Evolutionary conservation across 1,140 invertebrate species (phyloP).

Genomic region (Drosophila athabasca): DNA sequence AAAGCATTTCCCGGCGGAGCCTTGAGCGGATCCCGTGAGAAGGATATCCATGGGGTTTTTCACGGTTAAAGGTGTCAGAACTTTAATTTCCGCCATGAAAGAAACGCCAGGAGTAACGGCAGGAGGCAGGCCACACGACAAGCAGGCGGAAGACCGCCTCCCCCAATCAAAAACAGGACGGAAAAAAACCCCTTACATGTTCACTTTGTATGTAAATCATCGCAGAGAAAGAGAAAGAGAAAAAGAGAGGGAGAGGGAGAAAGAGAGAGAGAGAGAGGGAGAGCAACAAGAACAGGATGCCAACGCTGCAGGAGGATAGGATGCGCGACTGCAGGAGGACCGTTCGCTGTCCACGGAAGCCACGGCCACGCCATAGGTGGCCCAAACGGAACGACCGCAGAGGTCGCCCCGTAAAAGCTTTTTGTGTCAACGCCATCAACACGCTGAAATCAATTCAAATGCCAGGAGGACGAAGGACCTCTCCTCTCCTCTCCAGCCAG

Average conservation of each 20-base stretch:
- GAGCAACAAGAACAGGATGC: conserved; percentile 55
- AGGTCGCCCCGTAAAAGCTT: conserved; percentile 78
- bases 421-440: conserved; percentile 83
- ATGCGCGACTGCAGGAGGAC: conserved; percentile 25
- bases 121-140: too few species aligned
- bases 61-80: conserved; percentile 76
- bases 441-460: conserved; percentile 81
- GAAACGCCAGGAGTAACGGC: conserved; percentile 2
- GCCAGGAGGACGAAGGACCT: conserved; percentile 43
- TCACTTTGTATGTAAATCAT: conserved; percentile 83
- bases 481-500: background rate
- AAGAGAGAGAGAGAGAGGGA: conserved; percentile 24
- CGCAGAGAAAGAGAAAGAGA: conserved; percentile 36
- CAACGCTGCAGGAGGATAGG: background rate
- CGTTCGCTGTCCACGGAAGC: conserved; percentile 53
- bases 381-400: conserved; percentile 74
- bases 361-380: conserved; percentile 65
- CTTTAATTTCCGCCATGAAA: conserved; percentile 77
- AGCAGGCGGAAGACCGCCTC: too few species aligned
- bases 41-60: conserved; percentile 32
- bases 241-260: too few species aligned
- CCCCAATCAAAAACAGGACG: conserved; percentile 17
- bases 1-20: conserved; percentile 40
- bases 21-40: conserved; percentile 29
- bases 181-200: conserved; percentile 59